phyloP scores from a whole-genome alignment of 2,113 vertebrate genomes.

The Neolamprologus devosi region DNA sequence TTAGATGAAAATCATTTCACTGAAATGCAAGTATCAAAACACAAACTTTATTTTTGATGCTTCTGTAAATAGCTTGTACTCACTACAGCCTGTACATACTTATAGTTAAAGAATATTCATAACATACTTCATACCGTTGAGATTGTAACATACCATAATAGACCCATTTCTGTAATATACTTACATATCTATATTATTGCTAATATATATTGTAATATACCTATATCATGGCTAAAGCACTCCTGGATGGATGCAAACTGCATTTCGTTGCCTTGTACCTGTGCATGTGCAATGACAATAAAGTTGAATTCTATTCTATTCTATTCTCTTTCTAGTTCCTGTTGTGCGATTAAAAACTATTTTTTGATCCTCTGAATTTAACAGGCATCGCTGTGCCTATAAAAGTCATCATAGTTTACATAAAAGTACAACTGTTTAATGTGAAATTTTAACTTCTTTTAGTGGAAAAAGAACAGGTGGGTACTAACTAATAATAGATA shows the following conservation, averaged over 20 bases:
- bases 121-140: too few relatives aligned
- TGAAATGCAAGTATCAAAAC: not conserved
- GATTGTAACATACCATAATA: too few relatives aligned
- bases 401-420: not conserved
- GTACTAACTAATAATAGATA: not conserved
- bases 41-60: not conserved
- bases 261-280: too few relatives aligned
- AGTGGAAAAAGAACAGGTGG: not conserved
- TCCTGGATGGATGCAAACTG: too few relatives aligned
- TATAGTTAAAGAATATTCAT: too few relatives aligned
- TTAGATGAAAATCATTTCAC: not conserved
- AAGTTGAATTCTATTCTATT: too few relatives aligned
- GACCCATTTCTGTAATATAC: too few relatives aligned
- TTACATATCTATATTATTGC: too few relatives aligned
- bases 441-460: not conserved
- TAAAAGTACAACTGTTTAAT: not conserved
- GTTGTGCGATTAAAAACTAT: not conserved
- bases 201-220: too few relatives aligned
- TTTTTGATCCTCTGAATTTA: not conserved
- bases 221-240: too few relatives aligned
- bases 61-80: not conserved
- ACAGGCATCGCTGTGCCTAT: not conserved
- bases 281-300: too few relatives aligned
- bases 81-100: too few relatives aligned
- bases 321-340: not conserved